These are phyloP conservation scores for Fundulus diaphanus DNA, from an alignment of 2,797 vertebrate genomes.

Conservation along the genomic window DNA sequence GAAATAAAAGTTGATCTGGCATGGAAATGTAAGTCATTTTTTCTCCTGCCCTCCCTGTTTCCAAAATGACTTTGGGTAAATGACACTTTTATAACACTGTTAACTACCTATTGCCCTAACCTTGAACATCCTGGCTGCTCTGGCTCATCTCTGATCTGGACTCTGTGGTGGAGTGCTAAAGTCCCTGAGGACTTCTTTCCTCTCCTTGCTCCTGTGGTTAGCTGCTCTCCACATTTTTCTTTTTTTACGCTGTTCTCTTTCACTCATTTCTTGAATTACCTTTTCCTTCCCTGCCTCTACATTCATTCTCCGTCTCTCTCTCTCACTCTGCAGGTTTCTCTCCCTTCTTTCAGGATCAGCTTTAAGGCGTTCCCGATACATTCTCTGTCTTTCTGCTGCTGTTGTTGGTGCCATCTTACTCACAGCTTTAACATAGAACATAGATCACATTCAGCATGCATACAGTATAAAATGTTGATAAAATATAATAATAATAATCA, in stretches of 20 bases:
- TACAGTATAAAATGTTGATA: too few relatives aligned
- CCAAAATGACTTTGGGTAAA: constrained; percentile 3
- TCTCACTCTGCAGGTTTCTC: constrained; percentile 7
- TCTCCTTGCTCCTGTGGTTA: too few relatives aligned
- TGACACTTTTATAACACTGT: neutral
- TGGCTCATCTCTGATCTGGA: constrained; percentile 2
- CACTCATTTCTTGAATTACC: too few relatives aligned
- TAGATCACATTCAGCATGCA: too few relatives aligned
- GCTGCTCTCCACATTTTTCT: too few relatives aligned
- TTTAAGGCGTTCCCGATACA: constrained; percentile 16
- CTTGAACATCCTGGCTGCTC: constrained; percentile 15
- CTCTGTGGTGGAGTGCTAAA: too few relatives aligned
- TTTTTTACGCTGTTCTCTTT: too few relatives aligned
- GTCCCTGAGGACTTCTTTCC: too few relatives aligned
- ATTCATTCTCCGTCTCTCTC: too few relatives aligned
- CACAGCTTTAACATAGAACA: constrained; percentile 7
- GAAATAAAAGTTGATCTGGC: neutral
- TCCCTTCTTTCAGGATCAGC: constrained; percentile 10
- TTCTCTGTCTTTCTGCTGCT: constrained; percentile 26
- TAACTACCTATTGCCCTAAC: constrained; percentile 8
- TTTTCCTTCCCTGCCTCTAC: too few relatives aligned
- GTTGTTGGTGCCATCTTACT: constrained; percentile 16
- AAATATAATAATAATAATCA: too few relatives aligned
- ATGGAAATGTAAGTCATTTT: neutral
- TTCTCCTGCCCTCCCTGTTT: neutral